A percentile compares a stretch with the other conserved stretches of the same genome.
Evolutionary conservation across 2,113 vertebrate genomes (phyloP).

Genomic region (Paedocypris sp.): DNA sequence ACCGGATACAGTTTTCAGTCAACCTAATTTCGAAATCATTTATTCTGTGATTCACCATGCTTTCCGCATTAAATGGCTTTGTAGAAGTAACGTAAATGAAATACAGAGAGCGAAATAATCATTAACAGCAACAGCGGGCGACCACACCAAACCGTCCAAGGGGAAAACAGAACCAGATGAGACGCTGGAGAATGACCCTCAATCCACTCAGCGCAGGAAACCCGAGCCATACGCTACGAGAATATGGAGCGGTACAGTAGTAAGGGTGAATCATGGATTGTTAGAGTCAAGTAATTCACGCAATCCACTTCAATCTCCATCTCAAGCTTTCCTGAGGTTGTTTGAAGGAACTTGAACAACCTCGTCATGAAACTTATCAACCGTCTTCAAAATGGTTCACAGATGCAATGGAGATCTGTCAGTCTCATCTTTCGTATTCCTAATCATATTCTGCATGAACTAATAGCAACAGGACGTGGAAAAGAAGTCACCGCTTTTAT

Average conservation of each 20-base stretch:
- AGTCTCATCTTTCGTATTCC: background rate
- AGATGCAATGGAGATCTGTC: background rate
- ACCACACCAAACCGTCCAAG: slow-evolving; percentile 41
- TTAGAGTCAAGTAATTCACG: slow-evolving; percentile 3
- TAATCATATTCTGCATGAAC: slow-evolving; percentile 20
- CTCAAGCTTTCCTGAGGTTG: background rate
- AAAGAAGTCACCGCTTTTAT: background rate
- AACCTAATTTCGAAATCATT: slow-evolving; percentile 17
- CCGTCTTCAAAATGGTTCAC: too few relatives aligned
- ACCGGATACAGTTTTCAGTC: slow-evolving; percentile 16
- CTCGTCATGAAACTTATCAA: too few relatives aligned
- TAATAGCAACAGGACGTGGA: background rate
- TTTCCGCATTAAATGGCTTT: slow-evolving; percentile 15
- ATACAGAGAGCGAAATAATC: slow-evolving; percentile 35
- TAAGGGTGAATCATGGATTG: slow-evolving; percentile 7
- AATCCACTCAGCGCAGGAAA: slow-evolving; percentile 26
- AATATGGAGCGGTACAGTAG: slow-evolving; percentile 32
- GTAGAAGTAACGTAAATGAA: slow-evolving; percentile 30
- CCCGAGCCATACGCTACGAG: slow-evolving; percentile 39
- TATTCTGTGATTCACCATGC: background rate
- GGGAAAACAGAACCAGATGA: slow-evolving; percentile 38
- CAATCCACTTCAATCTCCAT: background rate
- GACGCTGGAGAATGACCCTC: background rate
- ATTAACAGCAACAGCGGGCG: slow-evolving; percentile 31
- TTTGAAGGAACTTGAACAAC: too few relatives aligned